Evolutionary conservation across 2,888 invertebrate species (phyloP), one percentile per base, ranked within the genome.

Genomic region (Tetheella fluctuosa): DNA sequence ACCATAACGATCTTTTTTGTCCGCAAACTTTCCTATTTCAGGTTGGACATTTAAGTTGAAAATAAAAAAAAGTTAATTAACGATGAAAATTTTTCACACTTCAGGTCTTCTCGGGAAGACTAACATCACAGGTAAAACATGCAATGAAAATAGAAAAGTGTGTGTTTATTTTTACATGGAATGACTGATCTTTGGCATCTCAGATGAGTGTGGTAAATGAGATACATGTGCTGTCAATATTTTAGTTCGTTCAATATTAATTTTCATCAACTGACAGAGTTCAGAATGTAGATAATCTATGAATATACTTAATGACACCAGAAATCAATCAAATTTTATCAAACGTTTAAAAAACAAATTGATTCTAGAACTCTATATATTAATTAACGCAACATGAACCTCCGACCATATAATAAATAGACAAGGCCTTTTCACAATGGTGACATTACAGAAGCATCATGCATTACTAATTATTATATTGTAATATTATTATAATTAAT

Each of bases 31-130:
- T 92, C 91, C 91, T 88, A 86, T 92, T 93, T 92, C 92, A 92
- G 92, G 89, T 92, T 86, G 88, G 87, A 84, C 84, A 48, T 48
- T 48, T 48, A 48, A 48, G 48, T 88, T 88, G 85, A 83, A 80
- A 84, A 84, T 84, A 85, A 88, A 85, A 87, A 86, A 87, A 83
- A 80, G 84, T 86, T 85, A 89, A 90, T 90, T 92, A 91, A 92
- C 90, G 89, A 89, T 91, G 90, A 90, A 89, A 80, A 88, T 92
- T 93, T 92, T 92, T 92, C 91, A 92, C 89, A 89, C 93, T 92
- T 90, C 93, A 94, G 94, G 94, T 94, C 93, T 94, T 93, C 93
- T 94, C 93, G 94, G 94, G 90, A 94, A 94, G 93, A 94, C 94
- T 85, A 93, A 93, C 90, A 91, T 93, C 85, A 92, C 94, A 94